Evolutionary conservation across 64 coral and sea anemone genomes (phyloP).

Genomic region (Montipora cactus): DNA sequence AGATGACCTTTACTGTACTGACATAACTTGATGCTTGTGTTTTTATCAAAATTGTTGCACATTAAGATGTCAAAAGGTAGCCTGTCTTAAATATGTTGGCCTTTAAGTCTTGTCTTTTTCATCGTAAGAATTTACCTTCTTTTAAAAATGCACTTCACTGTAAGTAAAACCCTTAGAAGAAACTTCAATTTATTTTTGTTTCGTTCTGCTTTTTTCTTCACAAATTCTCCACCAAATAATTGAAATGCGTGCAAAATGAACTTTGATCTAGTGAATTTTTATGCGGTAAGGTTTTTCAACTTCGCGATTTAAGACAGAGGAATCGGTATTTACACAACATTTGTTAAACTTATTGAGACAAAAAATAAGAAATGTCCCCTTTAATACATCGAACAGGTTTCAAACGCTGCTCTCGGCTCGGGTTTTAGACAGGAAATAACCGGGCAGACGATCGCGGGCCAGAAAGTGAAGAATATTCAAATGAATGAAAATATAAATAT

Average conservation of each 20-base stretch:
- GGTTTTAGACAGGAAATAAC: slow-evolving; percentile 31
- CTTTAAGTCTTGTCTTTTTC: neutral
- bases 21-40: neutral
- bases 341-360: neutral
- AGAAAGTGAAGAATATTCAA: slow-evolving; percentile 27
- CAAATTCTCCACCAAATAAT: too few species aligned
- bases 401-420: slow-evolving; percentile 2
- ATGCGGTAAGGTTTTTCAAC: neutral
- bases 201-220: too few species aligned
- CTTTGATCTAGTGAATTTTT: neutral
- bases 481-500: slow-evolving; percentile 59
- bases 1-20: neutral
- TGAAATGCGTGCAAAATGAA: neutral
- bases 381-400: slow-evolving; percentile 9
- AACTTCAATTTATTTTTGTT: too few species aligned
- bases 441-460: neutral
- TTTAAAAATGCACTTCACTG: neutral
- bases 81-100: neutral
- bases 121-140: neutral
- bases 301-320: neutral
- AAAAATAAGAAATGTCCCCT: neutral
- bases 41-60: neutral
- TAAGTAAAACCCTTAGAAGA: too few species aligned
- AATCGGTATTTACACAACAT: neutral
- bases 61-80: slow-evolving; percentile 24